Percentiles rank a stretch among this genome's conserved stretches.
Conservation (phyloP, 1,140 invertebrate species). For the Zaprionus tsacasi region DNA sequence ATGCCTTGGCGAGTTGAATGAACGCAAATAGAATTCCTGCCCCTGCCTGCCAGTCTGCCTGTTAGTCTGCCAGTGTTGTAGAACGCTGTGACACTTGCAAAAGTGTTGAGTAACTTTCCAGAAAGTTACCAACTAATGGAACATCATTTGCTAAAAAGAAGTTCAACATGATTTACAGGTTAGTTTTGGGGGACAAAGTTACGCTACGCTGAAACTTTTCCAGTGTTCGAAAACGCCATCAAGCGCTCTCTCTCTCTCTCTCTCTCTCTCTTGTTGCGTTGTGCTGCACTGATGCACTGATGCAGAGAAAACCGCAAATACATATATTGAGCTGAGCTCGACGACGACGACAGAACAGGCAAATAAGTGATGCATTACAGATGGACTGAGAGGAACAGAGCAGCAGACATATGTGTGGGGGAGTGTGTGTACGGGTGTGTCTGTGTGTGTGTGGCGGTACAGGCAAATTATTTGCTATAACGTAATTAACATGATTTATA, state of each 20-base stretch:
- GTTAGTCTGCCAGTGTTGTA: constrained; percentile 20
- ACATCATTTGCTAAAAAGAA: constrained; percentile 1
- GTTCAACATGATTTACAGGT: constrained; percentile 5
- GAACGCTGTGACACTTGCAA: constrained; percentile 1
- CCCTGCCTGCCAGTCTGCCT: too few species aligned
- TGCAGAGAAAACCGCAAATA: constrained; percentile 57
- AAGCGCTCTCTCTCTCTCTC: too few species aligned
- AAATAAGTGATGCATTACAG: constrained; percentile 75
- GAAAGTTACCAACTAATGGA: constrained; percentile 4
- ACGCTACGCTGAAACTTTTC: neutral
- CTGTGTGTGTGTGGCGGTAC: constrained; percentile 45
- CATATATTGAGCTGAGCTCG: constrained; percentile 47
- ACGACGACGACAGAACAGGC: constrained; percentile 52
- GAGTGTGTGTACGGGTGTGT: neutral
- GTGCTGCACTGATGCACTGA: constrained; percentile 19
- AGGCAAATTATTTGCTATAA: constrained; percentile 82
- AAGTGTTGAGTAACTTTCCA: constrained; percentile 4
- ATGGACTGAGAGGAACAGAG: constrained; percentile 31
- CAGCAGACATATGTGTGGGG: neutral
- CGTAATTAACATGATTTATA: constrained; percentile 83
- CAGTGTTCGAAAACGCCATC: neutral
- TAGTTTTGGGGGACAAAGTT: neutral
- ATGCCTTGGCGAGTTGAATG: constrained; percentile 23
- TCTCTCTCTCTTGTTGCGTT: neutral
- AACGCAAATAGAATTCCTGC: constrained; percentile 35